A percentile compares a stretch with the other conserved stretches of the same genome.
These are phyloP conservation scores for Chelon auratus DNA, from an alignment of 2,797 vertebrate species.

Conservation along the genomic window DNA sequence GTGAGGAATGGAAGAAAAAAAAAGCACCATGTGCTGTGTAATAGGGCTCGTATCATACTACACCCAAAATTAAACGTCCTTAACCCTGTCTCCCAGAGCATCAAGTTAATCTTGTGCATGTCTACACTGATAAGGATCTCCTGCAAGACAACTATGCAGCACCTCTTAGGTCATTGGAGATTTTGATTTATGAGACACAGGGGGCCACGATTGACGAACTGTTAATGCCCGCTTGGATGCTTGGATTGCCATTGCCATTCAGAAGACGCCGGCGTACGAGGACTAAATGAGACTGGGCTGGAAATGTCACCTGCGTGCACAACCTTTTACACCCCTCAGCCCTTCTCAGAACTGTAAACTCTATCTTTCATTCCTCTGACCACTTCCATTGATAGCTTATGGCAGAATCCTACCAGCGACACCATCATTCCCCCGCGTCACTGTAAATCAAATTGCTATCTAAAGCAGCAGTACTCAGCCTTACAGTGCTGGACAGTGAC, in stretches of 20 bases:
- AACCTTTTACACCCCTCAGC: constrained; percentile 73
- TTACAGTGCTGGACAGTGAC: constrained; percentile 48
- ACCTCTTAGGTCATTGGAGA: constrained; percentile 73
- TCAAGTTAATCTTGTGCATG: constrained; percentile 62
- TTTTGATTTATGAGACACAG: constrained; percentile 73
- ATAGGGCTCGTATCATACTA: constrained; percentile 62
- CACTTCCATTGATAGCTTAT: constrained; percentile 69
- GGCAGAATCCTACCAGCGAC: constrained; percentile 55
- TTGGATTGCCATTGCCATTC: constrained; percentile 66
- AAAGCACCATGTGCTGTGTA: constrained; percentile 13
- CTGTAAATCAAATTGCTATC: constrained; percentile 79
- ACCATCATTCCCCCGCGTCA: constrained; percentile 46
- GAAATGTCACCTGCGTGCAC: constrained; percentile 77
- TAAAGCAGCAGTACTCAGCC: constrained; percentile 55
- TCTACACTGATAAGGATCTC: constrained; percentile 72
- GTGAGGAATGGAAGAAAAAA: constrained; percentile 42
- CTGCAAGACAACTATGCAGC: constrained; percentile 68
- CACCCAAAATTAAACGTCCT: constrained; percentile 78
- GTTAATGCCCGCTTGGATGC: constrained; percentile 73
- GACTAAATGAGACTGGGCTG: constrained; percentile 68
- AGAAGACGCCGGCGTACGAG: constrained; percentile 44
- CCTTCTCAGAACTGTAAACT: constrained; percentile 81
- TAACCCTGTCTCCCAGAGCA: constrained; percentile 62
- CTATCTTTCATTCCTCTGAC: constrained; percentile 66
- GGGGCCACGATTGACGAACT: constrained; percentile 61